Evolutionary conservation across 2,888 invertebrate species (phyloP).

Genomic region (Euspilapteryx auroguttella): DNA sequence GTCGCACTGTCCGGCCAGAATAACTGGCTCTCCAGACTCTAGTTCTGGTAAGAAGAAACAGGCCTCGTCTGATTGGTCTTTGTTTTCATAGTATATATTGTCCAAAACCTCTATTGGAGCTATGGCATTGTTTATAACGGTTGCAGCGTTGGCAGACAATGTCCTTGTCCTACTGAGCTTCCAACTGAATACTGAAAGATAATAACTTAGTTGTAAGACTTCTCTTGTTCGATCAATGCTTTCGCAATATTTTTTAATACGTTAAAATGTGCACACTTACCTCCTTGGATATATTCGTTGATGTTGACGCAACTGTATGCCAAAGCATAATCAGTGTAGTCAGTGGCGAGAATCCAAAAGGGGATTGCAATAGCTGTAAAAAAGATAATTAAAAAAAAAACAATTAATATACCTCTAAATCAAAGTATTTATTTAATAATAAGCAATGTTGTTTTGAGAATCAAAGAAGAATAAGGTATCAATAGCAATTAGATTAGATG

Average conservation of each 20-base stretch:
- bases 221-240: neutral
- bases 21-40: constrained; percentile 19
- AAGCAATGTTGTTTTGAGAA: too few species aligned
- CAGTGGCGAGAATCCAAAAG: constrained; percentile 64
- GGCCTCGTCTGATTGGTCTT: constrained; percentile 19
- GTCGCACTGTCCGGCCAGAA: constrained; percentile 32
- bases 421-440: too few species aligned
- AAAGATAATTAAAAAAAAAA: too few species aligned
- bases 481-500: too few species aligned
- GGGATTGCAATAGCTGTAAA: neutral
- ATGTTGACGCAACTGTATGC: constrained; percentile 65
- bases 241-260: neutral
- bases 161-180: constrained; percentile 28
- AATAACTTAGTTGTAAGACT: neutral
- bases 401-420: too few species aligned
- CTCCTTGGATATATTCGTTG: constrained; percentile 10
- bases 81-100: constrained; percentile 15
- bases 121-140: constrained; percentile 17
- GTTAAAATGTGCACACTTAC: too few species aligned
- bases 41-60: constrained; percentile 39
- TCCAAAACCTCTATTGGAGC: constrained; percentile 18
- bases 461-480: too few species aligned
- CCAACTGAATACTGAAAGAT: constrained; percentile 26
- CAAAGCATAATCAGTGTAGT: constrained; percentile 64
- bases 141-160: constrained; percentile 12